A percentile compares a stretch with the other conserved stretches of the same genome.
phyloP scores from a whole-genome alignment of 2,888 invertebrate genomes.

The Scaptomyza tumidula region DNA sequence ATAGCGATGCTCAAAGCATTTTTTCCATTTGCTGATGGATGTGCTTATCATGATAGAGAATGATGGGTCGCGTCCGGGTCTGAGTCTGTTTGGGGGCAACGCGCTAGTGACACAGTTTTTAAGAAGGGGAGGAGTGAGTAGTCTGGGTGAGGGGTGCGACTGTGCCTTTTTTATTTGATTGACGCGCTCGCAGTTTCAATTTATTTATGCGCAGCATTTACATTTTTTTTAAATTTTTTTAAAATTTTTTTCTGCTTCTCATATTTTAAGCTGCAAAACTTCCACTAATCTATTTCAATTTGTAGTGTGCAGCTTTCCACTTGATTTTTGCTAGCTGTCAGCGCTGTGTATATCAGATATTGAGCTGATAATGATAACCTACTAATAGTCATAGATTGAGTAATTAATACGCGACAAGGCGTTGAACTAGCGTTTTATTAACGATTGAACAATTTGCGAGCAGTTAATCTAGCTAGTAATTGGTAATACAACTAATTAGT shows the following conservation, averaged over 20 bases:
- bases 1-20: conserved; percentile 10
- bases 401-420: conserved; percentile 49
- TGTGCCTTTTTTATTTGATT: conserved; percentile 48
- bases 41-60: conserved; percentile 49
- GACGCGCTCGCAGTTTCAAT: conserved; percentile 55
- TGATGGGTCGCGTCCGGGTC: conserved; percentile 54
- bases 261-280: conserved; percentile 3
- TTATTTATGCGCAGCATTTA: conserved; percentile 60
- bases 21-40: conserved; percentile 44
- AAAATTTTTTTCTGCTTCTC: conserved; percentile 2
- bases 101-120: conserved; percentile 68
- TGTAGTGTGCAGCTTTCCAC: conserved; percentile 4
- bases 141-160: not conserved
- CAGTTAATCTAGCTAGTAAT: conserved; percentile 36
- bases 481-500: conserved; percentile 40
- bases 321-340: not conserved
- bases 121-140: not conserved
- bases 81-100: conserved; percentile 26
- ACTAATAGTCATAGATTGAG: conserved; percentile 44
- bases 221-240: conserved; percentile 26
- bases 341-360: conserved; percentile 5
- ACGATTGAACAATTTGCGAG: conserved; percentile 21
- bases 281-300: conserved; percentile 57
- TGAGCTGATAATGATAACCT: conserved; percentile 31
- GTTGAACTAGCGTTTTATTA: conserved; percentile 10